These are phyloP conservation scores for Anastrepha ludens DNA, from an alignment of 1,140 invertebrate species.

Conservation along the genomic window DNA sequence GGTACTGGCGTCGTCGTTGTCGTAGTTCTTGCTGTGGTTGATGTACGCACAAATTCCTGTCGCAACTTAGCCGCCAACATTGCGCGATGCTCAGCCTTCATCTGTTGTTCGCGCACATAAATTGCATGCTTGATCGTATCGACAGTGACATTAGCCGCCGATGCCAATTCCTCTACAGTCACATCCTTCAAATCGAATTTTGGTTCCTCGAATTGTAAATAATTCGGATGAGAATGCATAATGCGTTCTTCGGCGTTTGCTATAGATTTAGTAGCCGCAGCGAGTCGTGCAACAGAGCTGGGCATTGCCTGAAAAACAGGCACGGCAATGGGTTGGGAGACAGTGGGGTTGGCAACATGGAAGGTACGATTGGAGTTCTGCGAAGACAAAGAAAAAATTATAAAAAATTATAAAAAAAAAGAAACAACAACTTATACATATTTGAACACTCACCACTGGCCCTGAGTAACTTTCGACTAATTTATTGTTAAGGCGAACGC, in stretches of 20 bases:
- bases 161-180: constrained; percentile 76
- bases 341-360: constrained; percentile 67
- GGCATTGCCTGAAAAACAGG: constrained; percentile 74
- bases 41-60: constrained; percentile 71
- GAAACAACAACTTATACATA: no score
- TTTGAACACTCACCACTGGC: constrained; percentile 58
- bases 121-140: constrained; percentile 84
- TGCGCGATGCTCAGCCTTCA: constrained; percentile 75
- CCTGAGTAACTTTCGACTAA: constrained; percentile 62
- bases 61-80: constrained; percentile 66
- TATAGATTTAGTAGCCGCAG: constrained; percentile 62
- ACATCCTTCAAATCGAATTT: constrained; percentile 76
- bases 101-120: constrained; percentile 80
- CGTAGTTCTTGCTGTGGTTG: constrained; percentile 75
- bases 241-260: constrained; percentile 48
- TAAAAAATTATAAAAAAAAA: neutral
- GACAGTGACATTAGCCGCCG: constrained; percentile 83
- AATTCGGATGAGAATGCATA: constrained; percentile 65
- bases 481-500: constrained; percentile 69
- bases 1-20: constrained; percentile 72
- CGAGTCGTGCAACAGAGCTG: constrained; percentile 76
- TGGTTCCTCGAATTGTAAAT: constrained; percentile 70
- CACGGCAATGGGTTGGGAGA: constrained; percentile 69
- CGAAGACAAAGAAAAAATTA: neutral
- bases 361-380: constrained; percentile 70